A percentile compares a stretch with the other conserved stretches of the same genome.
phyloP scores from a whole-genome alignment of 2,113 vertebrate genomes.

The Myxocyprinus asiaticus region DNA sequence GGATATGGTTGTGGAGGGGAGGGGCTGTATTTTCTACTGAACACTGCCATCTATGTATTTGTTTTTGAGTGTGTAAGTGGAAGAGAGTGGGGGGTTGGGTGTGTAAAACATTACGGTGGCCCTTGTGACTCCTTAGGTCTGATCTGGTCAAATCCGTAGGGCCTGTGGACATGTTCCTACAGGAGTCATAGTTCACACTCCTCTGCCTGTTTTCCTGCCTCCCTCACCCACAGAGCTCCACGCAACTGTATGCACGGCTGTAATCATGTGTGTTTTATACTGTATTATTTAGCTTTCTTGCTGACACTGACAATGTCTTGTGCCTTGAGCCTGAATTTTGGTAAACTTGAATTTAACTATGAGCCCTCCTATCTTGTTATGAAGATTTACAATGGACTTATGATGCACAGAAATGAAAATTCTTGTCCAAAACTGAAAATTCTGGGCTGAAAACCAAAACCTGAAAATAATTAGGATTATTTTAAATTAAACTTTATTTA shows the following conservation, averaged over 20 bases:
- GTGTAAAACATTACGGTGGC: constrained; percentile 8
- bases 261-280: constrained; percentile 22
- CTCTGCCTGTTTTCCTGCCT: no score
- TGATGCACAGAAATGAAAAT: no score
- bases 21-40: neutral
- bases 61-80: constrained; percentile 5
- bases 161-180: constrained; percentile 34
- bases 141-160: constrained; percentile 34
- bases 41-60: neutral
- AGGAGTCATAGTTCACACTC: constrained; percentile 40
- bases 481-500: no score
- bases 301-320: no score
- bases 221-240: constrained; percentile 7
- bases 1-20: neutral
- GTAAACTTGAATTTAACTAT: no score
- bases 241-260: constrained; percentile 3
- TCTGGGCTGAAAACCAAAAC: no score
- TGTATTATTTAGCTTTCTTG: no score
- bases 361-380: no score
- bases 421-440: no score
- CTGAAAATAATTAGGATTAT: no score
- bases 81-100: neutral
- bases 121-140: constrained; percentile 36
- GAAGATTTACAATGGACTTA: no score
- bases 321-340: no score